phyloP scores from a whole-genome alignment of 2,888 invertebrate species.

The Rambutsinella grinnellia region DNA sequence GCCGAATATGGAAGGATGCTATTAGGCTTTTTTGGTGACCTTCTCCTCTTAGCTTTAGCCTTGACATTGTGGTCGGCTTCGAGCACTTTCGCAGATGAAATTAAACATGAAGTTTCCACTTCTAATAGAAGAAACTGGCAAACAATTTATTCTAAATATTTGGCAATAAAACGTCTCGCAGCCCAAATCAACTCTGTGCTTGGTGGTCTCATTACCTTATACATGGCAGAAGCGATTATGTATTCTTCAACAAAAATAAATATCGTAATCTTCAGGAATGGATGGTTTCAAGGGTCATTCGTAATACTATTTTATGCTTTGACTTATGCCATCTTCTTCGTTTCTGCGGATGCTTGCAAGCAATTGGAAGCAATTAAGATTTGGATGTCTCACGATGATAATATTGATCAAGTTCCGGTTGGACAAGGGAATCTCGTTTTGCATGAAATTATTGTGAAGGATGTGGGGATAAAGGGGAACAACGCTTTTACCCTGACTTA shows the following conservation, averaged over 20 bases:
- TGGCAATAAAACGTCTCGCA: background rate
- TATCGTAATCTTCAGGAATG: background rate
- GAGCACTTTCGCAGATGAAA: background rate
- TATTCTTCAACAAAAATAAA: conserved; percentile 18
- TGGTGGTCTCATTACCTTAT: conserved; percentile 11
- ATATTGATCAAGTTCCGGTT: background rate
- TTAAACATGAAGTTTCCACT: background rate
- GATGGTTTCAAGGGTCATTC: background rate
- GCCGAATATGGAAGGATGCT: too few relatives aligned
- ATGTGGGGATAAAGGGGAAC: conserved; percentile 24
- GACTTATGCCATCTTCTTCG: background rate
- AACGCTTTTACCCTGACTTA: conserved; percentile 29
- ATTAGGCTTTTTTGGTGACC: background rate
- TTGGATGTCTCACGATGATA: conserved; percentile 10
- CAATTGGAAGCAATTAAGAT: conserved; percentile 22
- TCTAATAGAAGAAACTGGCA: background rate
- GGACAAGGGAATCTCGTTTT: conserved; percentile 23
- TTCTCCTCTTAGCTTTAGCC: background rate
- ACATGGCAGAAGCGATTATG: conserved; percentile 10
- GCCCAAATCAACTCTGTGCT: background rate
- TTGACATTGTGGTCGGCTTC: conserved; percentile 5
- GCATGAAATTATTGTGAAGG: conserved; percentile 32
- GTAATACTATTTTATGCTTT: background rate
- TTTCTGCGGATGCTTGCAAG: conserved; percentile 8
- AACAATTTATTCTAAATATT: background rate